phyloP scores from a whole-genome alignment of 2,888 invertebrate genomes.

The Lithophane socia region DNA sequence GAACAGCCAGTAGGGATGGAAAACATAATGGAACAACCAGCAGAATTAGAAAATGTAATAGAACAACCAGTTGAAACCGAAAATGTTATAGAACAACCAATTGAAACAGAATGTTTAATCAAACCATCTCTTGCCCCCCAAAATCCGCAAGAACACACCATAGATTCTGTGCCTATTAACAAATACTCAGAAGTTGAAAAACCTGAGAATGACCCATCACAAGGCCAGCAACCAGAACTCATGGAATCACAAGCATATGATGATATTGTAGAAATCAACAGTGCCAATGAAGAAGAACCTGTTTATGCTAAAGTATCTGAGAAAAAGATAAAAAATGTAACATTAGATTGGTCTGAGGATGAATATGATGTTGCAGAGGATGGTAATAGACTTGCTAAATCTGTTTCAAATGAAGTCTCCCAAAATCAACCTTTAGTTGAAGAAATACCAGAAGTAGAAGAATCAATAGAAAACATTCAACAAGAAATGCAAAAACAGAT shows the following conservation, averaged over 20 bases:
- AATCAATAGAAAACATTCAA: constrained; percentile 88
- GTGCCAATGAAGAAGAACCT: constrained; percentile 39
- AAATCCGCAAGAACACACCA: constrained; percentile 35
- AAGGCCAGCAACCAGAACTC: constrained; percentile 38
- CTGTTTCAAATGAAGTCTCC: constrained; percentile 4
- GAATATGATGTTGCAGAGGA: constrained; percentile 72
- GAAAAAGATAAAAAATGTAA: constrained; percentile 76
- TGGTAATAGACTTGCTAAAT: constrained; percentile 28
- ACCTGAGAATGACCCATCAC: constrained; percentile 32
- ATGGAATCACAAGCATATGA: constrained; percentile 64
- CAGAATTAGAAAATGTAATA: constrained; percentile 14
- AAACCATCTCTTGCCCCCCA: constrained; percentile 22
- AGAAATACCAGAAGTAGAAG: constrained; percentile 76
- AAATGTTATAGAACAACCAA: constrained; percentile 23
- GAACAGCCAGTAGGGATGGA: constrained; percentile 20
- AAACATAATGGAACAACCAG: constrained; percentile 33
- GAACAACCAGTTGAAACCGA: constrained; percentile 21
- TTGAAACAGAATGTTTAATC: constrained; percentile 30
- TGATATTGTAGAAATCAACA: constrained; percentile 58
- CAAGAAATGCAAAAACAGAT: constrained; percentile 85
- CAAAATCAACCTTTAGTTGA: constrained; percentile 18
- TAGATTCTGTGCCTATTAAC: constrained; percentile 22
- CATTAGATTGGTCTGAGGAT: constrained; percentile 85
- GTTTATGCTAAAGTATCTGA: constrained; percentile 65
- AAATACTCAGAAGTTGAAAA: constrained; percentile 41